phyloP scores from a whole-genome alignment of 2,113 vertebrate genomes.

The Vireo altiloquus region DNA sequence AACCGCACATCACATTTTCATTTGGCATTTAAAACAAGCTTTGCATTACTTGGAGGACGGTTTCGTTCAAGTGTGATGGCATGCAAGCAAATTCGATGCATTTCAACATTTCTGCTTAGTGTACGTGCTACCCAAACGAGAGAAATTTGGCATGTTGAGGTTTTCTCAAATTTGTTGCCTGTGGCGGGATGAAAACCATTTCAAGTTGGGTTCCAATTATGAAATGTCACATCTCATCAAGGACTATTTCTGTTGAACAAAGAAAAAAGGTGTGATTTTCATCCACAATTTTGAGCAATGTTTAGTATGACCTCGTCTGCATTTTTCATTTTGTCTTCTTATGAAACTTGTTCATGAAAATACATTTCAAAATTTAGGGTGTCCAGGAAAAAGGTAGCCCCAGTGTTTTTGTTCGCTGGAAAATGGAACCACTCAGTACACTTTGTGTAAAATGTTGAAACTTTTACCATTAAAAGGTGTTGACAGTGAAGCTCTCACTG shows the following conservation, averaged over 20 bases:
- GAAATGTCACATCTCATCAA: not conserved
- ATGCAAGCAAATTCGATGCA: constrained; percentile 76
- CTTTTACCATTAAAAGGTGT: constrained; percentile 68
- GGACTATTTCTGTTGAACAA: not conserved
- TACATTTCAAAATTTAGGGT: constrained; percentile 10
- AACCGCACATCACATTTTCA: constrained; percentile 70
- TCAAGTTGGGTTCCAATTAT: constrained; percentile 13
- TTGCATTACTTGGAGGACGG: constrained; percentile 65
- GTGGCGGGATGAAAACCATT: not conserved
- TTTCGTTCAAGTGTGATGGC: constrained; percentile 70
- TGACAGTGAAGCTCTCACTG: constrained; percentile 75
- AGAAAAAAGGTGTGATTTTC: not conserved
- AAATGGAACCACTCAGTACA: constrained; percentile 64
- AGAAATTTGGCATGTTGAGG: constrained; percentile 24
- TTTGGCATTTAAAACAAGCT: constrained; percentile 75
- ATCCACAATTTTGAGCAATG: not conserved
- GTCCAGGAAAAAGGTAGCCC: constrained; percentile 14
- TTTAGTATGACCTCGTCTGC: not conserved
- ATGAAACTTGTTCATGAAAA: not conserved
- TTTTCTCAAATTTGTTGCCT: not conserved
- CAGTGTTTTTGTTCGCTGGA: not conserved
- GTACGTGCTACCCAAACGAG: constrained; percentile 55
- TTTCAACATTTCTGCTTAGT: constrained; percentile 82
- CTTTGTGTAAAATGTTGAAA: constrained; percentile 84
- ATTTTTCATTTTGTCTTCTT: constrained; percentile 1